Conservation (phyloP, 2,797 vertebrate genomes). For the Coreius guichenoti region DNA sequence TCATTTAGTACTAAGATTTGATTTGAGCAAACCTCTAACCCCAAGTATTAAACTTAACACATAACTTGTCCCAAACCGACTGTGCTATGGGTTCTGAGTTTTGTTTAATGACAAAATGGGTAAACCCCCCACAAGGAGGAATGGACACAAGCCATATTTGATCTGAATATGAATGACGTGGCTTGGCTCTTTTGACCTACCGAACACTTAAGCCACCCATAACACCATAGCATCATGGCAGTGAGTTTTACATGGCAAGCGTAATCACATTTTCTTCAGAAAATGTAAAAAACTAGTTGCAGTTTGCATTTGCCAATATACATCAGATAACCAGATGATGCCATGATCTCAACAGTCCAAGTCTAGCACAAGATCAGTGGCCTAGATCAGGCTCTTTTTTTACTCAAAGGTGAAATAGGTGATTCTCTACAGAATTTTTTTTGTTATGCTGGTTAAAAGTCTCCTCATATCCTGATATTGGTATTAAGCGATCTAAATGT, state of each 20-base stretch:
- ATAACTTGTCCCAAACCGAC: neutral
- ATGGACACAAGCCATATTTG: neutral
- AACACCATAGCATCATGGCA: neutral
- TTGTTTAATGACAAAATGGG: neutral
- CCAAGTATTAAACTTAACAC: neutral
- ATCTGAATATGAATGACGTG: neutral
- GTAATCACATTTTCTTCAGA: neutral
- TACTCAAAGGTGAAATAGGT: too few species aligned
- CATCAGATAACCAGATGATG: neutral
- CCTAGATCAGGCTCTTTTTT: neutral
- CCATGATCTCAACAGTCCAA: neutral
- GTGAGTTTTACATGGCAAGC: neutral
- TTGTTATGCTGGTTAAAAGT: too few species aligned
- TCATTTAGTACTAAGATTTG: too few species aligned
- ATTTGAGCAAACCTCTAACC: neutral
- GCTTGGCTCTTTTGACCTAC: neutral
- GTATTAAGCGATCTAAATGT: too few species aligned
- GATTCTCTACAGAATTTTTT: too few species aligned
- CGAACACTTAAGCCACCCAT: neutral
- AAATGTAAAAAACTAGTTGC: neutral
- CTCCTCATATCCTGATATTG: too few species aligned
- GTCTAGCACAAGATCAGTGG: neutral
- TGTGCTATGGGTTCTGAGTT: neutral
- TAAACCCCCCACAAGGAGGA: too few species aligned
- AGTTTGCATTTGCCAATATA: neutral